phyloP scores from a whole-genome alignment of 1,140 invertebrate species.

The Neodiprion fabricii region DNA sequence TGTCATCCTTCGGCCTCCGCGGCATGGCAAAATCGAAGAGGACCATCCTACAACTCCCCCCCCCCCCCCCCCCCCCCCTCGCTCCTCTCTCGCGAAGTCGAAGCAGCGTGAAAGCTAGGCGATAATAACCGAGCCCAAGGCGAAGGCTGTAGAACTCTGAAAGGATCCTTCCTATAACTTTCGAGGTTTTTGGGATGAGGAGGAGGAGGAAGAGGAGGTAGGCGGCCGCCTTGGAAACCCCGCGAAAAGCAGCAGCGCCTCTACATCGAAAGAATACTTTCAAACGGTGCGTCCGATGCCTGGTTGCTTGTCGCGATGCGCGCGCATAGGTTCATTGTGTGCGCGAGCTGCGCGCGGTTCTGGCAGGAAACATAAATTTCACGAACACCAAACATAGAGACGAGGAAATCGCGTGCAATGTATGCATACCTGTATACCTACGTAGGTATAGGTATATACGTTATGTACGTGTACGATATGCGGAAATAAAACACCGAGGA shows the following conservation, averaged over 20 bases:
- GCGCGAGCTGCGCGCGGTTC: constrained; percentile 12
- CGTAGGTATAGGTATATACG: too few relatives aligned
- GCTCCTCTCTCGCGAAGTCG: background rate
- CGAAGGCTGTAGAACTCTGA: background rate
- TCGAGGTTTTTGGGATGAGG: background rate
- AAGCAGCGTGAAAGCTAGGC: background rate
- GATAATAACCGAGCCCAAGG: background rate
- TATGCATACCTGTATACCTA: background rate
- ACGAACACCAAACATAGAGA: constrained; percentile 51
- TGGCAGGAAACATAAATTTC: constrained; percentile 58
- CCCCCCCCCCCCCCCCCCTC: too few relatives aligned
- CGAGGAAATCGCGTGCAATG: constrained; percentile 8
- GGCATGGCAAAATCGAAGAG: background rate
- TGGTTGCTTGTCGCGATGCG: constrained; percentile 24
- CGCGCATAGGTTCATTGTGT: too few relatives aligned
- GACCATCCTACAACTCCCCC: background rate
- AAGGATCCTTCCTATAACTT: background rate
- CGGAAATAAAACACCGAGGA: too few relatives aligned
- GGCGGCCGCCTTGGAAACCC: background rate
- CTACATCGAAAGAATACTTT: background rate
- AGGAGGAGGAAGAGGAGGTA: background rate
- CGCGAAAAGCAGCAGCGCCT: background rate
- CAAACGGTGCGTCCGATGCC: background rate
- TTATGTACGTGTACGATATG: background rate
- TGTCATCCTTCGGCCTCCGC: background rate